A percentile compares a stretch with the other conserved stretches of the same genome.
phyloP scores from a whole-genome alignment of 2,888 invertebrate species.

The Lobophora halterata region DNA sequence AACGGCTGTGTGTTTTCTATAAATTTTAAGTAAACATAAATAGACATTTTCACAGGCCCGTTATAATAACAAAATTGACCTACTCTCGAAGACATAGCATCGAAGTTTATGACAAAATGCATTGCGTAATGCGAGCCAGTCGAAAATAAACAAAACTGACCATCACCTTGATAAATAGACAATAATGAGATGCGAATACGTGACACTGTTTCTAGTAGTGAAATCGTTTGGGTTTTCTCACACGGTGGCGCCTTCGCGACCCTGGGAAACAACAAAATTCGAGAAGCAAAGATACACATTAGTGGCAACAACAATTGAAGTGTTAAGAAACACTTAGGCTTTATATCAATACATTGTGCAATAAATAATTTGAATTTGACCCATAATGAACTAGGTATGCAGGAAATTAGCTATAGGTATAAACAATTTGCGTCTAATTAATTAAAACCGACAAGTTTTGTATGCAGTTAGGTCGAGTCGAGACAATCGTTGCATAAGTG shows the following conservation, averaged over 20 bases:
- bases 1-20: too few species aligned
- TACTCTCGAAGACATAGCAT: neutral
- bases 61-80: constrained; percentile 7
- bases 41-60: constrained; percentile 3
- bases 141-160: constrained; percentile 45
- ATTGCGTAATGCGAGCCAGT: constrained; percentile 25
- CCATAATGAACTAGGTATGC: too few species aligned
- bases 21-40: too few species aligned
- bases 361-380: too few species aligned
- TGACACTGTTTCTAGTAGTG: constrained; percentile 15
- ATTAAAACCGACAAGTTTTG: too few species aligned
- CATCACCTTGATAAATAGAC: constrained; percentile 45
- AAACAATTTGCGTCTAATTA: too few species aligned
- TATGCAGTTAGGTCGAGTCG: constrained; percentile 55
- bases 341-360: too few species aligned
- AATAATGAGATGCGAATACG: constrained; percentile 25
- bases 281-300: too few species aligned
- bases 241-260: constrained; percentile 3
- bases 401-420: too few species aligned
- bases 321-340: too few species aligned
- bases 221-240: constrained; percentile 8
- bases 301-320: too few species aligned
- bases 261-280: too few species aligned
- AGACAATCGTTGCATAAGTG: constrained; percentile 76
- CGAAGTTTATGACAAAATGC: constrained; percentile 5